Conservation (phyloP, 2,888 invertebrate species). For the Dynastes tityus region DNA sequence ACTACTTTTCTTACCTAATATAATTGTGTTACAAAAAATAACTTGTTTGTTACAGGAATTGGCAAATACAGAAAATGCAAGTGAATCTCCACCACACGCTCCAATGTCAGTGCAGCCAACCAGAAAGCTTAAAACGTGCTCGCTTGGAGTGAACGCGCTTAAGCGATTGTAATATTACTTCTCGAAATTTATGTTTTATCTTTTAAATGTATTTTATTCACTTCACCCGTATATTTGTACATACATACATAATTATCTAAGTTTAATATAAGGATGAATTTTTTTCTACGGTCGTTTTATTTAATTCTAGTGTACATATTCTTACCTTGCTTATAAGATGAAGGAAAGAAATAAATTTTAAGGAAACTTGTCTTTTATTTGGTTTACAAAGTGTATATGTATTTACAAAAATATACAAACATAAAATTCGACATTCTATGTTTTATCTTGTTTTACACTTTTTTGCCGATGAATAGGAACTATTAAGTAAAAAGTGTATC, state of each 20-base stretch:
- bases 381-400: background rate
- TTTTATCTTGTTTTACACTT: no score
- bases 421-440: no score
- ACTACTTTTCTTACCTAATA: background rate
- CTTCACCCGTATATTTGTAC: constrained; percentile 63
- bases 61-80: constrained; percentile 75
- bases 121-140: constrained; percentile 82
- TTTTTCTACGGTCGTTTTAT: constrained; percentile 43
- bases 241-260: constrained; percentile 58
- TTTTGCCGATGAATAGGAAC: no score
- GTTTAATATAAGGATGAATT: constrained; percentile 53
- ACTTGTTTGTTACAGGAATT: constrained; percentile 75
- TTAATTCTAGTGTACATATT: background rate
- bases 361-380: background rate
- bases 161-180: constrained; percentile 77
- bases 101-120: constrained; percentile 90
- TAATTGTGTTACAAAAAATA: background rate
- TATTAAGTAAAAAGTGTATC: no score
- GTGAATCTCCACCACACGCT: constrained; percentile 76
- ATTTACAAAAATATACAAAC: no score
- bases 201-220: constrained; percentile 64
- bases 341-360: background rate
- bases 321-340: no score
- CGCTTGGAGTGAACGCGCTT: constrained; percentile 78
- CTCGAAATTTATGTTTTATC: constrained; percentile 59